phyloP scores from a whole-genome alignment of 2,888 invertebrate species.

The Encarsia formosa region DNA sequence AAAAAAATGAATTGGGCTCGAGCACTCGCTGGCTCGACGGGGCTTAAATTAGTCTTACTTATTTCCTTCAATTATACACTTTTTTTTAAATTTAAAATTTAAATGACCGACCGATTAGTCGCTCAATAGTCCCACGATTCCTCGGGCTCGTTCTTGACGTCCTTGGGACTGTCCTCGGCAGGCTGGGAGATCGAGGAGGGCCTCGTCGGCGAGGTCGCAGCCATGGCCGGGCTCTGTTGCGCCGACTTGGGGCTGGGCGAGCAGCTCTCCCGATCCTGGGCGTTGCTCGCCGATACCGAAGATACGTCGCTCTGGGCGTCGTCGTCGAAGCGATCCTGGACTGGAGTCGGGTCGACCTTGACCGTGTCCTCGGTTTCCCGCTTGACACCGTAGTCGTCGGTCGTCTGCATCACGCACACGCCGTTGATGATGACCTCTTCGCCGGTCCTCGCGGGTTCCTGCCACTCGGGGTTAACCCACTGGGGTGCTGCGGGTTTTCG shows the following conservation, averaged over 20 bases:
- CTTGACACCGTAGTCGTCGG: slow-evolving; percentile 65
- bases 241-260: slow-evolving; percentile 46
- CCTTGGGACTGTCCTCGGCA: slow-evolving; percentile 38
- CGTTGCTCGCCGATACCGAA: slow-evolving; percentile 39
- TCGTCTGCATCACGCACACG: slow-evolving; percentile 81
- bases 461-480: slow-evolving; percentile 95
- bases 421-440: slow-evolving; percentile 90
- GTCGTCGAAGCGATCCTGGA: slow-evolving; percentile 60
- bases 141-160: slow-evolving; percentile 48
- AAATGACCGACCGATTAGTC: not conserved
- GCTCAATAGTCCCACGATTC: slow-evolving; percentile 49
- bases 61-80: not conserved
- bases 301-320: slow-evolving; percentile 54
- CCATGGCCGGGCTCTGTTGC: slow-evolving; percentile 42
- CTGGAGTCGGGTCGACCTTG: slow-evolving; percentile 73
- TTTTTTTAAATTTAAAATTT: slow-evolving; percentile 3
- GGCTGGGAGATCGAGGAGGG: slow-evolving; percentile 38
- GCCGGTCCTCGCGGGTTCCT: slow-evolving; percentile 57
- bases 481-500: slow-evolving; percentile 95
- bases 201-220: slow-evolving; percentile 42
- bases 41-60: not conserved
- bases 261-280: slow-evolving; percentile 43
- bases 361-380: slow-evolving; percentile 65
- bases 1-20: slow-evolving; percentile 8
- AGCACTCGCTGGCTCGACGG: not conserved